Conservation (phyloP, 2,888 invertebrate species). For the Phania funesta region DNA sequence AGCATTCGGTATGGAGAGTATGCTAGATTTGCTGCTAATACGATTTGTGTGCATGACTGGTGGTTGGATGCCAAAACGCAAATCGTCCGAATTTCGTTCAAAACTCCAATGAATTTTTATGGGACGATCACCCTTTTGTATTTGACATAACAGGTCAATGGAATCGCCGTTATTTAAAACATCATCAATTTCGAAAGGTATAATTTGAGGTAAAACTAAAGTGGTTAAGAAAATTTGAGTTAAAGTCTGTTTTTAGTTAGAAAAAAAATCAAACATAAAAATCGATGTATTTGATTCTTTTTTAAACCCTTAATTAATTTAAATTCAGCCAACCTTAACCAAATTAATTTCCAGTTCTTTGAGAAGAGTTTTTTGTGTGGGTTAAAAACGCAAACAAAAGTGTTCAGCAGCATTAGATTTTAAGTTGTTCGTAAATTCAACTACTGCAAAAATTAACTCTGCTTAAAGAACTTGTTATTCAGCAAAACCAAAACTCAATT, state of each 20-base stretch:
- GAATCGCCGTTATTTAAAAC: slow-evolving; percentile 87
- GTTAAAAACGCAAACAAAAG: neutral
- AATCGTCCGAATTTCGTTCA: slow-evolving; percentile 74
- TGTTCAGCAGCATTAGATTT: no score
- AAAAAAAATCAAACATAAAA: neutral
- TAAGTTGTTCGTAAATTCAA: no score
- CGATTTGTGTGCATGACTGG: slow-evolving; percentile 82
- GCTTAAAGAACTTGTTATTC: no score
- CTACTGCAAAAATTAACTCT: no score
- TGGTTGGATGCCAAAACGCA: slow-evolving; percentile 70
- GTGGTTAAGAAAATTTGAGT: slow-evolving; percentile 41
- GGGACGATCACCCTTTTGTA: slow-evolving; percentile 86
- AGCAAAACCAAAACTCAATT: no score
- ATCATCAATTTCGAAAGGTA: slow-evolving; percentile 88
- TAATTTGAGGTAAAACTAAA: slow-evolving; percentile 88
- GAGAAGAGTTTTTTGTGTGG: neutral
- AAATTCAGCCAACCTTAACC: slow-evolving; percentile 1
- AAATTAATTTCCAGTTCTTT: no score
- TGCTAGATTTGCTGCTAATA: slow-evolving; percentile 84
- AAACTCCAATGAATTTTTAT: slow-evolving; percentile 85
- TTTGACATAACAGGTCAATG: slow-evolving; percentile 86
- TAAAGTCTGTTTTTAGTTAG: neutral
- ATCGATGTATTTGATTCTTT: no score
- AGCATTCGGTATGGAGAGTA: slow-evolving; percentile 83
- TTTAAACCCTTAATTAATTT: neutral